Evolutionary conservation across 2,888 invertebrate genomes (phyloP).

Genomic region (Formica aserva): DNA sequence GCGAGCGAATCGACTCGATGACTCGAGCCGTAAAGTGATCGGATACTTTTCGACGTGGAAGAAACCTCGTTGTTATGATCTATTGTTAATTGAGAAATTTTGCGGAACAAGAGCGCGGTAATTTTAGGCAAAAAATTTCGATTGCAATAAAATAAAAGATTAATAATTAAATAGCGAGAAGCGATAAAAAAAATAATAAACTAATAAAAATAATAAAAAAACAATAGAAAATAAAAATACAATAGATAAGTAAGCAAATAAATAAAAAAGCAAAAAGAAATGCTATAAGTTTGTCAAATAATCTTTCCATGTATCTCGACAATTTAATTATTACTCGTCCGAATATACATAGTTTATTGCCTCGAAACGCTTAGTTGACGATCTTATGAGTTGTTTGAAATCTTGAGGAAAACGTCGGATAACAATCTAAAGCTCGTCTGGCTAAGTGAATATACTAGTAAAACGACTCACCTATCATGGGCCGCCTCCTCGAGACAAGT

Average conservation of each 20-base stretch:
- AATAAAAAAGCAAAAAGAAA: background rate
- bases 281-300: background rate
- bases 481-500: slow-evolving; percentile 87
- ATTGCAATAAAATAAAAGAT: slow-evolving; percentile 1
- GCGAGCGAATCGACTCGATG: slow-evolving; percentile 10
- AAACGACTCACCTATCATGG: slow-evolving; percentile 83
- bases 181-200: background rate
- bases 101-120: background rate
- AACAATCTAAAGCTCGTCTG: background rate
- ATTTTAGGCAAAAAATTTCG: background rate
- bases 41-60: slow-evolving; percentile 14
- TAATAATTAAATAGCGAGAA: background rate
- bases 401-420: background rate
- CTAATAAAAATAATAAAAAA: too few species aligned
- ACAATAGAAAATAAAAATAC: background rate
- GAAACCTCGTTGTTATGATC: background rate
- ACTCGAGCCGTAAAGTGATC: slow-evolving; percentile 6
- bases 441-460: background rate
- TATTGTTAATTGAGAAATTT: slow-evolving; percentile 1
- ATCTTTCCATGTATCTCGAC: background rate
- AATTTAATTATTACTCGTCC: background rate
- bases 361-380: slow-evolving; percentile 6
- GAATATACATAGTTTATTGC: slow-evolving; percentile 25
- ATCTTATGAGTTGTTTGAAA: slow-evolving; percentile 18
- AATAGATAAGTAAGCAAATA: background rate